These are phyloP conservation scores for Macrosiphum euphorbiae DNA, from an alignment of 2,888 invertebrate genomes.

Conservation along the genomic window DNA sequence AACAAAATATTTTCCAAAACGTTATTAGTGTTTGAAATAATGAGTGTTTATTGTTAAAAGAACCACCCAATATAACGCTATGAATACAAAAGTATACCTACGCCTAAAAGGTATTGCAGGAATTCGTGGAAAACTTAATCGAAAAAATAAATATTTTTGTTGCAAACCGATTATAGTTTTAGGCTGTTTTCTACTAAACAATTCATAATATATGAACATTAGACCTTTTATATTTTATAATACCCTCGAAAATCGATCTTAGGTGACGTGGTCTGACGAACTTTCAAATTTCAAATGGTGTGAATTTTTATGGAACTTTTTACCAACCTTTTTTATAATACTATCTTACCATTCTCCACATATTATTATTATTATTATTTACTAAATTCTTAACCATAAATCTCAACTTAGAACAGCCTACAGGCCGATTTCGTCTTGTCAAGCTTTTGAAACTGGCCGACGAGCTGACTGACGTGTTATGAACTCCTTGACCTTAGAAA, in stretches of 20 bases:
- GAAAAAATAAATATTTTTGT: background rate
- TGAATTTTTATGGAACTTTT: background rate
- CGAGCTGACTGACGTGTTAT: background rate
- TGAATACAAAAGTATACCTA: background rate
- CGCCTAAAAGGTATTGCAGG: background rate
- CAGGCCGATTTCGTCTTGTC: no score
- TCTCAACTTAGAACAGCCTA: background rate
- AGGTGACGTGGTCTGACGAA: background rate
- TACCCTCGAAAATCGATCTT: background rate
- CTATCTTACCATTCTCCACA: background rate
- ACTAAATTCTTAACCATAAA: background rate
- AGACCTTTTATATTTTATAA: background rate
- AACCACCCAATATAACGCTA: background rate
- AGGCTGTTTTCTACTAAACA: background rate
- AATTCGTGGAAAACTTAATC: background rate
- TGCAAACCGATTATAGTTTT: background rate
- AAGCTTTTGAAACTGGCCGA: background rate
- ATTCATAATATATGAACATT: background rate
- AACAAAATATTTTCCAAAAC: background rate
- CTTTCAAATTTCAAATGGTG: background rate
- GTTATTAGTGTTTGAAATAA: background rate
- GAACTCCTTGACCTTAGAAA: background rate
- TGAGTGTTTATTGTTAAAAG: background rate
- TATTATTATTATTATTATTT: background rate
- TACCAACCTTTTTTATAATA: background rate